Evolutionary conservation across 2,888 invertebrate genomes (phyloP).

Genomic region (Lycocerus yunnanus): DNA sequence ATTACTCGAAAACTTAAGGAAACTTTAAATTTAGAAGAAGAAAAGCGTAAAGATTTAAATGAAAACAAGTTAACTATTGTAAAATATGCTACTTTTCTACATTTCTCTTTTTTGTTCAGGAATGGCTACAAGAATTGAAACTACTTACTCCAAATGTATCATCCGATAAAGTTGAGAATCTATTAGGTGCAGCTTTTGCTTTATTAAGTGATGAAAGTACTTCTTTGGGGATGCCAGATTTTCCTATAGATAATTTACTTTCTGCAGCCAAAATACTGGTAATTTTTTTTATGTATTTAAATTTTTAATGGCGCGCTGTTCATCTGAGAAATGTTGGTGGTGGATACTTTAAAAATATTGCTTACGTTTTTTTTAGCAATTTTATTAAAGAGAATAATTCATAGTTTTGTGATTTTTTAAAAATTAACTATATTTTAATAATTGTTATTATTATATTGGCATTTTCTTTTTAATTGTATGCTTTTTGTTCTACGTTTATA

Average conservation of each 20-base stretch:
- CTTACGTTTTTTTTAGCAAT: no score
- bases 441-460: no score
- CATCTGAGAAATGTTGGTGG: no score
- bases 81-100: background rate
- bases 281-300: slow-evolving; percentile 39
- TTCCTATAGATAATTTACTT: slow-evolving; percentile 82
- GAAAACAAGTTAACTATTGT: no score
- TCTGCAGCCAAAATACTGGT: slow-evolving; percentile 72
- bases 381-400: no score
- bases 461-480: background rate
- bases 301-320: background rate
- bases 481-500: background rate
- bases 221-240: slow-evolving; percentile 80
- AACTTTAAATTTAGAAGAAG: no score
- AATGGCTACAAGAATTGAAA: slow-evolving; percentile 60
- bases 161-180: slow-evolving; percentile 62
- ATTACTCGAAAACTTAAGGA: no score
- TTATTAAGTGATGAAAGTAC: slow-evolving; percentile 76
- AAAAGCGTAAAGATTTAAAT: no score
- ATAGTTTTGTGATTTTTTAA: no score
- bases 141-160: slow-evolving; percentile 60
- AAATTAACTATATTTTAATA: no score
- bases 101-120: slow-evolving; percentile 53
- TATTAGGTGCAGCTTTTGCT: slow-evolving; percentile 80
- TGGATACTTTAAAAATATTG: no score